Evolutionary conservation across 2,888 invertebrate species (phyloP).

Genomic region (Chymomyza amoena): DNA sequence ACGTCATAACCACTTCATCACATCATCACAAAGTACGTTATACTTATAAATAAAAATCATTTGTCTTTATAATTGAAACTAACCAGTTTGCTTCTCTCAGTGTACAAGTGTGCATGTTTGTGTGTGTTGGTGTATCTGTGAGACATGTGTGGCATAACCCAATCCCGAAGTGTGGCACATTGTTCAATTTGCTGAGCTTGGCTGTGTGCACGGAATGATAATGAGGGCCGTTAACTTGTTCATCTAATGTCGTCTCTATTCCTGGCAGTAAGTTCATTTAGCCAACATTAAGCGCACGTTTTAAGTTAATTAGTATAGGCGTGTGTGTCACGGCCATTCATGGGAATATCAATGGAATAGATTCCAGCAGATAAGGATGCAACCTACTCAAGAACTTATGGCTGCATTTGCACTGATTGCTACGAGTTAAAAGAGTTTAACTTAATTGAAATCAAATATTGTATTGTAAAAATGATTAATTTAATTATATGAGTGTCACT

Average conservation of each 20-base stretch:
- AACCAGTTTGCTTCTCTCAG: not conserved
- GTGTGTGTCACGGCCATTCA: not conserved
- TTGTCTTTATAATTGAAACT: too few species aligned
- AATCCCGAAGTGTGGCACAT: not conserved
- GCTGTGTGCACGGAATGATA: conserved; percentile 53
- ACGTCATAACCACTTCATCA: too few species aligned
- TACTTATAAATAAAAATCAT: too few species aligned
- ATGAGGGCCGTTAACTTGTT: conserved; percentile 62
- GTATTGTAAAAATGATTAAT: not conserved
- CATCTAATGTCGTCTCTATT: conserved; percentile 48
- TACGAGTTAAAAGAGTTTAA: too few species aligned
- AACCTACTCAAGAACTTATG: not conserved
- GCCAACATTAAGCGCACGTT: conserved; percentile 67
- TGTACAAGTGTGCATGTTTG: conserved; percentile 7
- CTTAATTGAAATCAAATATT: too few species aligned
- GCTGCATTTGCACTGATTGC: not conserved
- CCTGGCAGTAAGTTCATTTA: conserved; percentile 61
- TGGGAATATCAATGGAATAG: not conserved
- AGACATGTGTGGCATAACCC: conserved; percentile 12
- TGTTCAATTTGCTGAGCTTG: not conserved
- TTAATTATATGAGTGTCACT: not conserved
- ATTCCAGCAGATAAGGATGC: not conserved
- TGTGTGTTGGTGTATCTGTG: conserved; percentile 11
- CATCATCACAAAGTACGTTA: too few species aligned
- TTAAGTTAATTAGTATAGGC: conserved; percentile 52